Percentiles rank a stretch among this genome's conserved stretches.
Conservation (phyloP, 2,113 vertebrate genomes). For the Muntiacus muntjak region DNA sequence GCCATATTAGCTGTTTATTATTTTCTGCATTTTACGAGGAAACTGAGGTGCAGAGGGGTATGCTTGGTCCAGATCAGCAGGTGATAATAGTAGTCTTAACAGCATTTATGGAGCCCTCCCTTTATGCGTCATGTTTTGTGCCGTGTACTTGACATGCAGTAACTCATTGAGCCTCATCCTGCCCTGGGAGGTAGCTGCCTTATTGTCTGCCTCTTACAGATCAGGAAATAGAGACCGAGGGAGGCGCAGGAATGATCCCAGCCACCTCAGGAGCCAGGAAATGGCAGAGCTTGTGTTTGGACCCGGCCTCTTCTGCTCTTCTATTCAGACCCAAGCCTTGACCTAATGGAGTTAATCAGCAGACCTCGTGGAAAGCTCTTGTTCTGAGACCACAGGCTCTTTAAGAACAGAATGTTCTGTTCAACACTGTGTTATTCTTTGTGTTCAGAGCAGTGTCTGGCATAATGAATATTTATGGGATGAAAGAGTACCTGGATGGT, state of each 20-base stretch:
- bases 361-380: not conserved
- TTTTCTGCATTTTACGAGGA: not conserved
- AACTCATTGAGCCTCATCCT: not conserved
- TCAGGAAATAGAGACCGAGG: not conserved
- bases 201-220: not conserved
- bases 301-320: not conserved
- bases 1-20: not conserved
- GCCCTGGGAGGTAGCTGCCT: not conserved
- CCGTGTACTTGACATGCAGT: not conserved
- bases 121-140: not conserved
- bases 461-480: not conserved
- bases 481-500: not conserved
- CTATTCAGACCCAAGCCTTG: not conserved
- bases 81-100: not conserved
- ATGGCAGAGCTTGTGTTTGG: not conserved
- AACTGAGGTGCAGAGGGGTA: not conserved
- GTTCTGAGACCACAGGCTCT: not conserved
- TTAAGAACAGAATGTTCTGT: not conserved
- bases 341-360: not conserved
- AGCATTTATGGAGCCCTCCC: not conserved
- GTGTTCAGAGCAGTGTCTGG: not conserved
- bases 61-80: not conserved
- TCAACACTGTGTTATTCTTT: not conserved
- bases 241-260: not conserved
- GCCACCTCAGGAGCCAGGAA: not conserved